Evolutionary conservation across 1,140 invertebrate species (phyloP).

Genomic region (Atta colombica): DNA sequence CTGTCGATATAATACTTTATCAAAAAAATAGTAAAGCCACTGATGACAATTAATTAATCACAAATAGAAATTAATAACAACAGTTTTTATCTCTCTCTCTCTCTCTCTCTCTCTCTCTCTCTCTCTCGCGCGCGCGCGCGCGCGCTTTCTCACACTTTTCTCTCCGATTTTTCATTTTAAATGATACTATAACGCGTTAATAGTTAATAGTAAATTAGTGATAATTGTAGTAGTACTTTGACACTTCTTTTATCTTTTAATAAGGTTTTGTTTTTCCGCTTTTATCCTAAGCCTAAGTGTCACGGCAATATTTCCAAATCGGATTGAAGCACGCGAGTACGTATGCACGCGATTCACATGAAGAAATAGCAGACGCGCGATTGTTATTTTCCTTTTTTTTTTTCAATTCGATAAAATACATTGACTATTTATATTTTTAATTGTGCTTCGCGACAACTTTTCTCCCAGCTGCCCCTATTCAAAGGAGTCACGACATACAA

Average conservation of each 20-base stretch:
- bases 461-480: not conserved
- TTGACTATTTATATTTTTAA: constrained; percentile 15
- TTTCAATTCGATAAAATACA: constrained; percentile 32
- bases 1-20: constrained; percentile 73
- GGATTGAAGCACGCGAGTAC: constrained; percentile 25
- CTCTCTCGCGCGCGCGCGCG: too few relatives aligned
- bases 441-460: not conserved
- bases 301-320: constrained; percentile 82
- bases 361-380: constrained; percentile 71
- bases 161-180: constrained; percentile 60
- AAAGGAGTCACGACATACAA: not conserved
- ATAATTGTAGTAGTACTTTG: constrained; percentile 83
- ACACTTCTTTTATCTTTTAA: constrained; percentile 78
- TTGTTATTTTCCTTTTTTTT: constrained; percentile 29
- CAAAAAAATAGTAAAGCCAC: constrained; percentile 72
- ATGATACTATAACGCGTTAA: constrained; percentile 75
- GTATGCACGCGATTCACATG: constrained; percentile 24
- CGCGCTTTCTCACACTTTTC: not conserved
- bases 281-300: constrained; percentile 75
- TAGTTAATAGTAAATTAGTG: constrained; percentile 76
- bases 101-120: not conserved
- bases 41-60: constrained; percentile 71
- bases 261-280: constrained; percentile 67
- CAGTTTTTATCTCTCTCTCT: constrained; percentile 28
- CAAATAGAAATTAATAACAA: constrained; percentile 74